Conservation (phyloP, 2,888 invertebrate species). For the Allophyes oxyacanthae region DNA sequence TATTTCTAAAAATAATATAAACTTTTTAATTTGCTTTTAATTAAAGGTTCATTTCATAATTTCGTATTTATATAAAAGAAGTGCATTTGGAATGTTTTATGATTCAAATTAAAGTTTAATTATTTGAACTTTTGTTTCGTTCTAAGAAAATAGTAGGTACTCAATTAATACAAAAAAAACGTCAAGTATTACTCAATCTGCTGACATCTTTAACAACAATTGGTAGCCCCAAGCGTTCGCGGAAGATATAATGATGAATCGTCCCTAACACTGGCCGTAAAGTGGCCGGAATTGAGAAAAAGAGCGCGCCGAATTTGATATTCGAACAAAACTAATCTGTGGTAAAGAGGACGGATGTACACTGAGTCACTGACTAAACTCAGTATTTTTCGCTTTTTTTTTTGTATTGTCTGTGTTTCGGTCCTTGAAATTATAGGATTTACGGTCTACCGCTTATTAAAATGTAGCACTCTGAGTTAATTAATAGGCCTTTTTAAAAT, state of each 20-base stretch:
- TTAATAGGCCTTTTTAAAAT: conserved; percentile 29
- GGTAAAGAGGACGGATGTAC: conserved; percentile 51
- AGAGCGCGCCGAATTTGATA: conserved; percentile 36
- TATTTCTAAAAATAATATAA: neutral
- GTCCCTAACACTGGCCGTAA: neutral
- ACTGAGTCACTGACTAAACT: conserved; percentile 44
- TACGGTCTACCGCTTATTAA: conserved; percentile 64
- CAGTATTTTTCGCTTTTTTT: conserved; percentile 41
- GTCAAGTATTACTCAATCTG: too few species aligned
- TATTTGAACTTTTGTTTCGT: too few species aligned
- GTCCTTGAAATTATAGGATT: conserved; percentile 62
- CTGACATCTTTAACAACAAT: too few species aligned
- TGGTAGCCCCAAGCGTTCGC: neutral
- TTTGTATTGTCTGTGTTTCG: conserved; percentile 51
- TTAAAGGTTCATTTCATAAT: too few species aligned
- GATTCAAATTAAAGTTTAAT: too few species aligned
- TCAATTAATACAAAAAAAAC: neutral
- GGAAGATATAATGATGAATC: neutral
- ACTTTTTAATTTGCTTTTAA: too few species aligned
- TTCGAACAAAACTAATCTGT: conserved; percentile 25
- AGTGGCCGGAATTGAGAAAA: conserved; percentile 18
- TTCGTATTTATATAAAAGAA: too few species aligned
- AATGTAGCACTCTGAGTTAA: conserved; percentile 30
- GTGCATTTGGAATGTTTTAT: too few species aligned
- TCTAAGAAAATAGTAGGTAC: too few species aligned